A percentile compares a stretch with the other conserved stretches of the same genome.
Conservation (phyloP, 2,888 invertebrate species). For the Limnephilus marmoratus region DNA sequence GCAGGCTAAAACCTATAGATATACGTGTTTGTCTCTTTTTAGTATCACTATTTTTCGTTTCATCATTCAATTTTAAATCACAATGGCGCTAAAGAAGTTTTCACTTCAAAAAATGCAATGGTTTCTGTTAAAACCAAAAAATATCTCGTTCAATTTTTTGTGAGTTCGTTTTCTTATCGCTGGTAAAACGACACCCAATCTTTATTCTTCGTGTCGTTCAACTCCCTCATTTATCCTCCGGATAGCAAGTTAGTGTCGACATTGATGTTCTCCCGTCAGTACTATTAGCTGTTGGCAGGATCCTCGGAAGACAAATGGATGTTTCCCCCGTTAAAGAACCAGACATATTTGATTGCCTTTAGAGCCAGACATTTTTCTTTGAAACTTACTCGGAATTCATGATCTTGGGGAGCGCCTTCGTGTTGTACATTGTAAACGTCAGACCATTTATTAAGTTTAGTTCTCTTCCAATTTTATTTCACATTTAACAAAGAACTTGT, state of each 20-base stretch:
- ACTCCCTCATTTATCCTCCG: neutral
- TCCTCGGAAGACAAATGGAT: neutral
- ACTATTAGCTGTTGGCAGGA: neutral
- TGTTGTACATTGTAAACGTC: neutral
- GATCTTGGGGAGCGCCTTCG: neutral
- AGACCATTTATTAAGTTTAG: neutral
- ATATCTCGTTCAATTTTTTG: no score
- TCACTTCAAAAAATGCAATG: no score
- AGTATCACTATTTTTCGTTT: no score
- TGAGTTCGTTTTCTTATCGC: no score
- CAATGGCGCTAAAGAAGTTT: no score
- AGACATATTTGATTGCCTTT: neutral
- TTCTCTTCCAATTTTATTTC: neutral
- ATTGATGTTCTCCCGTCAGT: neutral
- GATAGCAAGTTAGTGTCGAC: neutral
- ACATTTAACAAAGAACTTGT: neutral
- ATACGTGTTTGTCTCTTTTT: no score
- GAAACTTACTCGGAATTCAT: neutral
- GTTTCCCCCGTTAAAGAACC: neutral
- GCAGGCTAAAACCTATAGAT: no score
- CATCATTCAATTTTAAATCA: no score
- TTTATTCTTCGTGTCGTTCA: neutral
- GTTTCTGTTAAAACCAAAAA: no score
- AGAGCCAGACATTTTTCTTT: neutral
- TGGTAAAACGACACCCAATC: no score